phyloP scores from a whole-genome alignment of 2,113 vertebrate species.

The Boleophthalmus pectinirostris region DNA sequence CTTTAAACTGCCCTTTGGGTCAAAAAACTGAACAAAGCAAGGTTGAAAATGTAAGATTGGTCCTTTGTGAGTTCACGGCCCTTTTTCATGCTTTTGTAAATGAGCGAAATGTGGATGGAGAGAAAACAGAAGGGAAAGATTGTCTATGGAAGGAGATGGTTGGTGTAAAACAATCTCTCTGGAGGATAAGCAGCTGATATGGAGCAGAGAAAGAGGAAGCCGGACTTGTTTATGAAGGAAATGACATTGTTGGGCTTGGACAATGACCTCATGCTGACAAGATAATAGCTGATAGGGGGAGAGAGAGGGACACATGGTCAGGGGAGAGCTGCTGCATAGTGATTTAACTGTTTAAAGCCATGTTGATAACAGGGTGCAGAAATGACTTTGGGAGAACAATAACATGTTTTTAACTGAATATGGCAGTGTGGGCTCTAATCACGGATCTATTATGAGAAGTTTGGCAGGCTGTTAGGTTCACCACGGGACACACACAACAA shows the following conservation, averaged over 20 bases:
- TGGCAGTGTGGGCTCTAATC: constrained; percentile 1
- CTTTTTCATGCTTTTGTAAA: neutral
- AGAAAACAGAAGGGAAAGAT: constrained; percentile 9
- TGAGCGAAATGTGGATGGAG: constrained; percentile 15
- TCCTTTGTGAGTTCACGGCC: constrained; percentile 1
- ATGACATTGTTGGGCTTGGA: constrained; percentile 66
- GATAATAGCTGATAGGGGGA: constrained; percentile 41
- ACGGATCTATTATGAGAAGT: constrained; percentile 8
- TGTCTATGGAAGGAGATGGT: constrained; percentile 11
- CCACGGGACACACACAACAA: constrained; percentile 2
- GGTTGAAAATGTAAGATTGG: constrained; percentile 7
- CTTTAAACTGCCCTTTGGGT: constrained; percentile 21
- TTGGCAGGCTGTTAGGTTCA: neutral
- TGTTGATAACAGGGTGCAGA: constrained; percentile 4
- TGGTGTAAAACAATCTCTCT: constrained; percentile 29
- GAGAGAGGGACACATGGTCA: constrained; percentile 13
- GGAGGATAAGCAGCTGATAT: constrained; percentile 60
- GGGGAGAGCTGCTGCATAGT: constrained; percentile 33
- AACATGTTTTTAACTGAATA: constrained; percentile 5
- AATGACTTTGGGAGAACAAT: constrained; percentile 5
- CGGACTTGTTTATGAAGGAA: constrained; percentile 72
- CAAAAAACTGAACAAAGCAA: constrained; percentile 21
- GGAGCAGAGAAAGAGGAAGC: constrained; percentile 56
- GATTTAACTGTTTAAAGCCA: constrained; percentile 39
- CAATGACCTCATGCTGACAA: constrained; percentile 70